Base-by-base conservation (phyloP, 2,888 invertebrate species). In the Formica aserva region DNA sequence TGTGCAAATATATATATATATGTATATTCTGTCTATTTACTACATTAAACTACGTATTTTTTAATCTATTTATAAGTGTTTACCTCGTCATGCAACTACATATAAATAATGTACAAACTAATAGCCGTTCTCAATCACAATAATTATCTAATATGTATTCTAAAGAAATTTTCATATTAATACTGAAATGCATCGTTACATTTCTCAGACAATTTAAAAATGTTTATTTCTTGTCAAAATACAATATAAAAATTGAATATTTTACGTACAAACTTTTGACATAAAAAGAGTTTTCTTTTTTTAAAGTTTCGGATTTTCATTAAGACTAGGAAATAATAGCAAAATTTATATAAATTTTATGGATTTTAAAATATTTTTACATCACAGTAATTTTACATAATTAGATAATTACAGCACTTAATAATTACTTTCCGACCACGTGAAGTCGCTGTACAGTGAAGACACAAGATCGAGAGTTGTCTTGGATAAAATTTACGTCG, bases 341-440 rank as follows among this genome's bases (percentile, higher is more conserved):
- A 29, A 29, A 57, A 55, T 9, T 26, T 29, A 15, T 9, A 18
- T 13, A 18, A 65, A 26, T 65, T 55, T 76, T 65, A 29, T 3
- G 38, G 6, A 22, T 41, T 6, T 77, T 57, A 55, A 77, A 66
- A 26, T 52, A 26, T 22, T 15, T 57, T 2, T 15, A 9, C 55
- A 52, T 26, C 35, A 22, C 18, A 15, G 38, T 77, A 77, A 77
- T 67, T 77, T 67, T 77, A 41, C 41, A 57, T 77, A 77, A 67
- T 77, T 67, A 29, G 11, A 38, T 57, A 77, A 67, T 77, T 77
- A 32, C 29, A 62, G 41, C 41, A n/a, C 8, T 77, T n/a, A n/a
- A 52, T 3, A n/a, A 52, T 52, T 52, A 41, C 67, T 57, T 41
- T 77, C 77, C 41, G 32, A 66, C 18, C 35, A 35, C 38, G 8